phyloP scores from a whole-genome alignment of 2,888 invertebrate genomes.

The Leucozona laternaria region DNA sequence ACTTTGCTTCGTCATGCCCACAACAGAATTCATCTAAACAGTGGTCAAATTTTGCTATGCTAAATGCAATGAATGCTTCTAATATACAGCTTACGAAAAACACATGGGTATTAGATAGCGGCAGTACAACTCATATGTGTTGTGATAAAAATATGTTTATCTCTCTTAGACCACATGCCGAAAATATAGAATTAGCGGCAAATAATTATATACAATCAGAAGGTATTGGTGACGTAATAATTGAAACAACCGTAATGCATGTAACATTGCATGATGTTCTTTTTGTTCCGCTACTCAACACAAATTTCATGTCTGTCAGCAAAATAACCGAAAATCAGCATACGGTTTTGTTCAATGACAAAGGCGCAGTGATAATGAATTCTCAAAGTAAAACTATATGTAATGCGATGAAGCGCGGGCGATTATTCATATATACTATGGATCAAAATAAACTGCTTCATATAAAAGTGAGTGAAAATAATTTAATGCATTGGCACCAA shows the following conservation, averaged over 20 bases:
- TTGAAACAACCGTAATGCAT: constrained; percentile 17
- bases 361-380: constrained; percentile 23
- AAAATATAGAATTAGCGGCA: constrained; percentile 29
- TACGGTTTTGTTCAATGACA: constrained; percentile 13
- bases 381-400: not conserved
- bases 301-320: constrained; percentile 39
- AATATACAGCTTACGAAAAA: constrained; percentile 1
- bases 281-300: constrained; percentile 26
- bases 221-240: constrained; percentile 19
- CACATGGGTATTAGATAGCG: constrained; percentile 33
- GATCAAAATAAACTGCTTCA: no score
- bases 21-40: constrained; percentile 1
- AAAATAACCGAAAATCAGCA: constrained; percentile 24
- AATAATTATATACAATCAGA: constrained; percentile 29
- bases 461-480: not conserved
- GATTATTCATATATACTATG: no score
- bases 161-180: constrained; percentile 22
- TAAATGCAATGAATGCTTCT: constrained; percentile 1
- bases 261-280: constrained; percentile 19
- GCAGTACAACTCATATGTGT: constrained; percentile 43
- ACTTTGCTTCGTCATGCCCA: constrained; percentile 17
- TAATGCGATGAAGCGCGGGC: constrained; percentile 3
- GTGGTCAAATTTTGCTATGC: constrained; percentile 33
- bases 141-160: constrained; percentile 33
- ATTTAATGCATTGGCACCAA: constrained; percentile 27